Percentiles rank a stretch among this genome's conserved stretches.
phyloP scores from a whole-genome alignment of 2,888 invertebrate species.

The Hydraecia micacea region DNA sequence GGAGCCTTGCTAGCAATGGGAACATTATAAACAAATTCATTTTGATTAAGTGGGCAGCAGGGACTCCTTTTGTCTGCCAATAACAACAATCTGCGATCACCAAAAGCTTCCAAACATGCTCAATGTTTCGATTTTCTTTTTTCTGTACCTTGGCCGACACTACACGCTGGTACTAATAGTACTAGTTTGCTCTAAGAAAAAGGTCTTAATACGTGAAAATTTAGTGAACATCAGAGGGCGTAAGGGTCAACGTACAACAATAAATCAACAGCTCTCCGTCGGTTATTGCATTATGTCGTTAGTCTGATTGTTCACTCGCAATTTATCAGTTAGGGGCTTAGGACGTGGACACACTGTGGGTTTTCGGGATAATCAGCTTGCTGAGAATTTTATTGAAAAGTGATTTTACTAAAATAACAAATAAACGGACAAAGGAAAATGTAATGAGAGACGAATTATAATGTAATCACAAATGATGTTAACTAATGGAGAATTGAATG shows the following conservation, averaged over 20 bases:
- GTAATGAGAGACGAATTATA: slow-evolving; percentile 5
- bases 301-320: slow-evolving; percentile 81
- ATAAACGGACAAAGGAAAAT: slow-evolving; percentile 3
- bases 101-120: neutral
- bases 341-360: slow-evolving; percentile 36
- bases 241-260: slow-evolving; percentile 84
- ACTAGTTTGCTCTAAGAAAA: neutral
- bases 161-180: neutral
- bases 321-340: slow-evolving; percentile 84
- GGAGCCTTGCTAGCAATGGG: neutral
- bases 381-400: neutral
- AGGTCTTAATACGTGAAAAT: neutral
- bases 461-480: neutral
- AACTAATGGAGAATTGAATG: neutral
- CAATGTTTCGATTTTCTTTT: neutral
- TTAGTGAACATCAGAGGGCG: slow-evolving; percentile 63
- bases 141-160: neutral
- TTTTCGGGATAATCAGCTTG: neutral
- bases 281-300: slow-evolving; percentile 82
- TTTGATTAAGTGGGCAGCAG: neutral
- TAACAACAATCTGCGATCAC: neutral
- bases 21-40: neutral
- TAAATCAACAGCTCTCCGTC: slow-evolving; percentile 77
- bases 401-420: neutral
- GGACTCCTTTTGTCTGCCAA: neutral